These are phyloP conservation scores for Nestor notabilis DNA, from an alignment of 2,113 vertebrate species.

Conservation along the genomic window DNA sequence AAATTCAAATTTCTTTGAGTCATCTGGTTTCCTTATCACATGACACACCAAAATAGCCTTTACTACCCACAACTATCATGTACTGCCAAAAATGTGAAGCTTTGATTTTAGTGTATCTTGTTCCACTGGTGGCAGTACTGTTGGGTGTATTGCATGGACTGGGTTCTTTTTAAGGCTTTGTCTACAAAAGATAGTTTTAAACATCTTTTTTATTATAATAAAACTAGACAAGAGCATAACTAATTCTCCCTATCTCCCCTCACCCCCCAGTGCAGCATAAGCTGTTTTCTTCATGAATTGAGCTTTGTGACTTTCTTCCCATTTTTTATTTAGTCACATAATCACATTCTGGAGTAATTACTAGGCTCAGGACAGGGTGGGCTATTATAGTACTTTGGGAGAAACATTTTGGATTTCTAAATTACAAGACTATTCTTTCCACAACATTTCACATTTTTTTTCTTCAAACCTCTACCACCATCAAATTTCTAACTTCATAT, in stretches of 20 bases:
- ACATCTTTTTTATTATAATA: not conserved
- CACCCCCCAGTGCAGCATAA: not conserved
- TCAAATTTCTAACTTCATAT: not conserved
- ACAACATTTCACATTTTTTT: not conserved
- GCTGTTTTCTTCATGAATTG: not conserved
- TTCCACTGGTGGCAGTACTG: not conserved
- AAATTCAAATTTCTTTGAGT: not conserved
- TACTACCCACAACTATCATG: not conserved
- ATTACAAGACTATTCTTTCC: not conserved
- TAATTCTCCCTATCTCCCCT: not conserved
- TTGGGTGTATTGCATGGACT: not conserved
- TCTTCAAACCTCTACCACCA: not conserved
- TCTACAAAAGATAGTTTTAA: not conserved
- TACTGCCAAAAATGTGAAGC: not conserved
- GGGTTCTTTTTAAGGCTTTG: not conserved
- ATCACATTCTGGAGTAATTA: not conserved
- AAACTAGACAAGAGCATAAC: not conserved
- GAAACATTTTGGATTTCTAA: not conserved
- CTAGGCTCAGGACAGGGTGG: not conserved
- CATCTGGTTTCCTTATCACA: not conserved
- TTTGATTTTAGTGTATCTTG: not conserved
- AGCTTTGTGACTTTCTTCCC: not conserved
- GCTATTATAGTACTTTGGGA: not conserved
- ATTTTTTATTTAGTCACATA: not conserved
- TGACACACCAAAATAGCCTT: not conserved